These are phyloP conservation scores for Platalea minor DNA, from an alignment of 2,797 vertebrate genomes.

Conservation along the genomic window DNA sequence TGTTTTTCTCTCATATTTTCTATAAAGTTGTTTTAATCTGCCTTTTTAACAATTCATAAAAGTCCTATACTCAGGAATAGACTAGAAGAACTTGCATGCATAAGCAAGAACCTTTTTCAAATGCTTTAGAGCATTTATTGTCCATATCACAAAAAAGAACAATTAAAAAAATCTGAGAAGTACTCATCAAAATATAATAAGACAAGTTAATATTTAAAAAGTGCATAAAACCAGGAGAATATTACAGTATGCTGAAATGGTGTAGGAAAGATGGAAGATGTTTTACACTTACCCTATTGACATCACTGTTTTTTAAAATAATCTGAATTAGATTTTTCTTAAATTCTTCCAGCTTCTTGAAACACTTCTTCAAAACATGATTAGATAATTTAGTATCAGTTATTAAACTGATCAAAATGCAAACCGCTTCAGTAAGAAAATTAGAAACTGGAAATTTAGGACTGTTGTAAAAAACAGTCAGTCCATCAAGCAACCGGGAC, in stretches of 20 bases:
- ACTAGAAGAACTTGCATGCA: background rate
- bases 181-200: background rate
- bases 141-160: background rate
- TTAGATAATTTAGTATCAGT: conserved; percentile 64
- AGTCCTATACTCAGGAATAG: background rate
- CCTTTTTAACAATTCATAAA: background rate
- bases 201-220: background rate
- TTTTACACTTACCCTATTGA: conserved; percentile 77
- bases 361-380: conserved; percentile 72
- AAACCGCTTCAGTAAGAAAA: conserved; percentile 71
- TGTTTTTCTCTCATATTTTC: background rate
- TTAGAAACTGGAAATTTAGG: conserved; percentile 63
- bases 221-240: background rate
- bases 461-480: conserved; percentile 75
- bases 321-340: conserved; percentile 69
- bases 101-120: background rate
- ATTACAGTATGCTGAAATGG: background rate
- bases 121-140: background rate
- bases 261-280: background rate
- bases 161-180: background rate
- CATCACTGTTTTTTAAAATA: conserved; percentile 65
- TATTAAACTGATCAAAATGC: conserved; percentile 65
- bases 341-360: conserved; percentile 77
- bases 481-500: conserved; percentile 78
- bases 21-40: background rate